phyloP scores from a whole-genome alignment of 2,113 vertebrate species.

The Mastomys coucha region DNA sequence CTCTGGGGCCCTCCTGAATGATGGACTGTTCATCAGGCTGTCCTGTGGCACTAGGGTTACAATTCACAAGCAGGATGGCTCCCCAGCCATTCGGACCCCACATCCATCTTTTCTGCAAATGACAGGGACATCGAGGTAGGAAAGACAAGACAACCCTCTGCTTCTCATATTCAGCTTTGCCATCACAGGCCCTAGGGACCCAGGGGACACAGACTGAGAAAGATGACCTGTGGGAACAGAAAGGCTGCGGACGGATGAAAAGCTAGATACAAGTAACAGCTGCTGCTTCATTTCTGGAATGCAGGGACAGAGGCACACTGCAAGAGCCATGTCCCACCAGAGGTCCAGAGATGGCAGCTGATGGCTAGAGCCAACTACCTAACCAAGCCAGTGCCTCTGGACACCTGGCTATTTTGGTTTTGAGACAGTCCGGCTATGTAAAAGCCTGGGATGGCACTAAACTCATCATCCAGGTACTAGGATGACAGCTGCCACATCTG shows the following conservation, averaged over 20 bases:
- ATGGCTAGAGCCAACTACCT: accelerated
- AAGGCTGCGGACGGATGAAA: too few relatives aligned
- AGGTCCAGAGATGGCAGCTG: neutral
- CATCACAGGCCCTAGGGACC: neutral
- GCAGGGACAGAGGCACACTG: accelerated
- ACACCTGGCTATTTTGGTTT: neutral
- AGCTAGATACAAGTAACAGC: accelerated
- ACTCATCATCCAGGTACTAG: neutral
- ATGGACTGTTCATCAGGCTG: accelerated
- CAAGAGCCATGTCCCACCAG: accelerated
- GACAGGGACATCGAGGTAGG: accelerated
- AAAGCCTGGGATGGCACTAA: neutral
- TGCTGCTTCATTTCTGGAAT: accelerated
- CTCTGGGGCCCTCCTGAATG: neutral
- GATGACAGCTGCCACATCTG: neutral
- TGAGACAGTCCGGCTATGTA: neutral
- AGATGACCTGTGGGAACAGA: accelerated
- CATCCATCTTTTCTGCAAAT: slow-evolving; percentile 88
- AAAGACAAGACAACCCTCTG: neutral
- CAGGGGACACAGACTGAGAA: neutral
- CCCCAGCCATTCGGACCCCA: slow-evolving; percentile 93
- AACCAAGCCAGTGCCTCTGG: too few relatives aligned
- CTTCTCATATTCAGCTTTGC: accelerated
- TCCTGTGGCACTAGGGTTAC: slow-evolving; percentile 77
- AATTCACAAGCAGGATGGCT: slow-evolving; percentile 93